Conservation (phyloP, 2,113 vertebrate genomes). For the Narcine bancroftii region DNA sequence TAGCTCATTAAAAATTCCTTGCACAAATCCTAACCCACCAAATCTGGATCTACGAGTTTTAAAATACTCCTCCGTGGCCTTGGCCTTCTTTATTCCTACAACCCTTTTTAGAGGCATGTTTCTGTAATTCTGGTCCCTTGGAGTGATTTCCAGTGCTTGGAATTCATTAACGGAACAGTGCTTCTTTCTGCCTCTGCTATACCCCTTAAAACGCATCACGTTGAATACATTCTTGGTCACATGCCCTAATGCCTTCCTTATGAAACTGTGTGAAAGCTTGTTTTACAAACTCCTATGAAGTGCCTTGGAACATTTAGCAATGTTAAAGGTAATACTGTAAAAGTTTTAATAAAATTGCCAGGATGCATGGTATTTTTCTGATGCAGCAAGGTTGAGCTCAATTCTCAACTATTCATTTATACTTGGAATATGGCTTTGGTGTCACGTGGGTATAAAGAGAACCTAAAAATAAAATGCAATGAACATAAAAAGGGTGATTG, state of each 20-base stretch:
- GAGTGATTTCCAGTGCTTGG: background rate
- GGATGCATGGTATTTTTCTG: background rate
- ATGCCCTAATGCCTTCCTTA: background rate
- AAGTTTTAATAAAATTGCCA: background rate
- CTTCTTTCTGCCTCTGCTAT: background rate
- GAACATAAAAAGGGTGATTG: background rate
- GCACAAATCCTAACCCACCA: background rate
- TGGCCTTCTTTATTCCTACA: background rate
- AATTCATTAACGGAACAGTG: background rate
- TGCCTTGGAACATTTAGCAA: background rate
- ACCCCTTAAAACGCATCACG: background rate
- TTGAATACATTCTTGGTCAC: background rate
- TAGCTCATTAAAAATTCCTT: background rate
- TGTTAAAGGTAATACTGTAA: background rate
- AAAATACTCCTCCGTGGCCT: background rate
- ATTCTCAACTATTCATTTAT: background rate
- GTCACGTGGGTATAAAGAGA: background rate
- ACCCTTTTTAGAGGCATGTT: background rate
- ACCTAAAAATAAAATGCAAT: conserved; percentile 27
- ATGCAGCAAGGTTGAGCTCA: background rate
- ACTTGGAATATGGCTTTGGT: conserved; percentile 1
- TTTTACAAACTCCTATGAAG: background rate
- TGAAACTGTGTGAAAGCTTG: background rate
- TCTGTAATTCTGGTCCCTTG: background rate
- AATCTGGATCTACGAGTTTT: too few species aligned